Evolutionary conservation across 2,113 vertebrate genomes (phyloP).

Genomic region (Periophthalmodon schlosseri): DNA sequence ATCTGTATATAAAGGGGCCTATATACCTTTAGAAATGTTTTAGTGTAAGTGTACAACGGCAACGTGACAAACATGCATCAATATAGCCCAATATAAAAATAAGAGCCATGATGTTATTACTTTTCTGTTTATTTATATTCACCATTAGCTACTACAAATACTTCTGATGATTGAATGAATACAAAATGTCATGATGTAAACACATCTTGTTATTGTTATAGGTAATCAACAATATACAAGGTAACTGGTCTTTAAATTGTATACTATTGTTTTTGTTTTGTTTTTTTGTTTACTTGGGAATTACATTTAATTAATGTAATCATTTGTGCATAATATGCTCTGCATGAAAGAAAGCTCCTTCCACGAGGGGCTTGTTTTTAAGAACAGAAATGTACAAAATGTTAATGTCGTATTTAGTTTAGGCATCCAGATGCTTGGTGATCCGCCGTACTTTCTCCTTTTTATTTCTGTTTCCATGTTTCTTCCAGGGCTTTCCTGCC

Average conservation of each 20-base stretch:
- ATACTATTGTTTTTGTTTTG: no score
- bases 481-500: constrained; percentile 93
- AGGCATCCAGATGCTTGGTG: constrained; percentile 90
- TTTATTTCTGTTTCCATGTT: constrained; percentile 93
- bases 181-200: neutral
- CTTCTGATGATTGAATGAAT: neutral
- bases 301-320: neutral
- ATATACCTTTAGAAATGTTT: neutral
- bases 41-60: neutral
- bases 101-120: neutral
- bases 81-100: neutral
- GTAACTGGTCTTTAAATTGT: no score
- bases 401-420: constrained; percentile 40
- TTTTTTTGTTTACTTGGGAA: no score
- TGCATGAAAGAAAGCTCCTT: neutral
- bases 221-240: no score
- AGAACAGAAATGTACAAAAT: neutral
- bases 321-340: no score
- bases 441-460: constrained; percentile 93
- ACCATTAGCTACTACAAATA: neutral
- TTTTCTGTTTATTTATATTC: neutral
- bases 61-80: neutral
- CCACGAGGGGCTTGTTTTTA: neutral
- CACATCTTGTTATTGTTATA: no score
- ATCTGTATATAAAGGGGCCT: no score